These are phyloP conservation scores for Dicrostonyx torquatus DNA, from an alignment of 2,797 vertebrate genomes.

Conservation along the genomic window DNA sequence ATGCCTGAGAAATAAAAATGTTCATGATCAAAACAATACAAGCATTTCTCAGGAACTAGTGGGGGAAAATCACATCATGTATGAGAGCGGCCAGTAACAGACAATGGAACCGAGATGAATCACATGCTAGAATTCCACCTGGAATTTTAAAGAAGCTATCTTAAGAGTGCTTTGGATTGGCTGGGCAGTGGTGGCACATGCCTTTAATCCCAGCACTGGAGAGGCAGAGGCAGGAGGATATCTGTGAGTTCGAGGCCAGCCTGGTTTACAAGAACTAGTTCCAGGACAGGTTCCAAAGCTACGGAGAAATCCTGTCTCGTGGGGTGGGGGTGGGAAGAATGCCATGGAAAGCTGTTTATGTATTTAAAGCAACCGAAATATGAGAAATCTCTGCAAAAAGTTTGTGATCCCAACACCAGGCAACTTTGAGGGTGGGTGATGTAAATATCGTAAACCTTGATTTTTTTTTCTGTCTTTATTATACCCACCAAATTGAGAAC, in stretches of 20 bases:
- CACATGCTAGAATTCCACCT: background rate
- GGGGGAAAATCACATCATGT: background rate
- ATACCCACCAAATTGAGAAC: background rate
- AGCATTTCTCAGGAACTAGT: background rate
- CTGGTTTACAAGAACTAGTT: no score
- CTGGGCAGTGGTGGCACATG: no score
- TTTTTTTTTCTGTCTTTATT: background rate
- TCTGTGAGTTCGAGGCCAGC: no score
- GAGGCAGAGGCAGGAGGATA: no score
- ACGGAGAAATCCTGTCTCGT: no score
- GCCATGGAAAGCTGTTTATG: background rate
- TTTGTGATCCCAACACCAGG: background rate
- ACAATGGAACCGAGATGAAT: background rate
- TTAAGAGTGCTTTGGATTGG: constrained; percentile 8
- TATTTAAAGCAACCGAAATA: constrained; percentile 29
- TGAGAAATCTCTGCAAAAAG: background rate
- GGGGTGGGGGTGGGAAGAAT: background rate
- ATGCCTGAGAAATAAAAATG: background rate
- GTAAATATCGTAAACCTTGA: background rate
- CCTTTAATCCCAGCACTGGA: no score
- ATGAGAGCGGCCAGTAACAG: background rate
- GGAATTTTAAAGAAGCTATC: constrained; percentile 39
- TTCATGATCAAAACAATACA: background rate
- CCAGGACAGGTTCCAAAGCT: no score
- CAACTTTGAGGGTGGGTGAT: background rate